Evolutionary conservation across 2,888 invertebrate genomes (phyloP), one percentile per base, ranked within the genome.

Genomic region (Agonum fuliginosum): DNA sequence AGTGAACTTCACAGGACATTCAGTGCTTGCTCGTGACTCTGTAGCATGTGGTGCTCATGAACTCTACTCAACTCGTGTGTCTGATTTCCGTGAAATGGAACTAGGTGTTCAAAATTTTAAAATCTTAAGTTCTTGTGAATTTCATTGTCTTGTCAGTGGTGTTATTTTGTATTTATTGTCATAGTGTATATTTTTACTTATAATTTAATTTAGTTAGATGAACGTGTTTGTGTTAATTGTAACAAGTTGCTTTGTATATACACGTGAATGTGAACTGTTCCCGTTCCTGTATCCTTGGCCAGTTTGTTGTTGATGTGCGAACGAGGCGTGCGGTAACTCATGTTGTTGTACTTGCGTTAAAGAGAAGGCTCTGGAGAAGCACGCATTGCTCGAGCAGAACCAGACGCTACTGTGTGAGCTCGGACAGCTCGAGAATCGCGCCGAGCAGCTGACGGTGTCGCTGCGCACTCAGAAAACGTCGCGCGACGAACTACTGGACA

Each of bases 301-400:
- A 62, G 14, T 62, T 3, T 51, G 51, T 51, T 51, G 51, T 17
- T 51, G 46, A 17, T 46, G 46, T 46, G 46, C 17, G 14, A 17
- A 46, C 17, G 37, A 37, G 37, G 37, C 46, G 17, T 46, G 46
- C 51, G 22, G 51, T 51, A 22, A 62, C 34, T 62, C 58, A 62
- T 62, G 58, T 62, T 34, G 30, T 62, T 62, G 30, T 62, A 62
- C 58, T 62, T 62, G 58, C 58, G 58, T 85, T 85, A 78, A 83
- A 87, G 88, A 87, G 81, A 87, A 87, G 82, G 81, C 86, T 69
- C 83, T 84, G 79, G 84, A 86, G 81, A 87, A 86, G 82, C 82
- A 83, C 78, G 81, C 83, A 78, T 82, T 87, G 72, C 83, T 85
- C 81, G 86, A 86, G 75, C 83, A 84, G 81, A 86, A 86, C 80